Conservation (phyloP, 2,113 vertebrate genomes). For the Pteronura brasiliensis region DNA sequence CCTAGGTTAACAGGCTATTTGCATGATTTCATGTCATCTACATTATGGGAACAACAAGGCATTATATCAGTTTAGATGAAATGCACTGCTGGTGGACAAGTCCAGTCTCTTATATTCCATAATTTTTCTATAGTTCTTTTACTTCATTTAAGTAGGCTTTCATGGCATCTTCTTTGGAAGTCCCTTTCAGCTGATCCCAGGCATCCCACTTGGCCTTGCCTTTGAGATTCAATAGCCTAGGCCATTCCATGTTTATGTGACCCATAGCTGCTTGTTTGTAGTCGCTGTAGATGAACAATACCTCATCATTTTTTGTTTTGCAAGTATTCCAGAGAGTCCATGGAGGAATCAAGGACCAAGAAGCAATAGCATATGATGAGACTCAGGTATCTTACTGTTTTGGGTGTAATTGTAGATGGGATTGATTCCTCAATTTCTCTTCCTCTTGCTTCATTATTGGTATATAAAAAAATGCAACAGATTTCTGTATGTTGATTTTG, state of each 20-base stretch:
- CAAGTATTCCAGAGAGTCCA: too few relatives aligned
- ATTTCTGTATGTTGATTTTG: background rate
- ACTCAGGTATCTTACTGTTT: background rate
- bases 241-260: constrained; percentile 93
- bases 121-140: constrained; percentile 90
- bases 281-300: constrained; percentile 90
- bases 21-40: constrained; percentile 13
- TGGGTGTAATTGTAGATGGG: background rate
- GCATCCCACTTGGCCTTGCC: constrained; percentile 97
- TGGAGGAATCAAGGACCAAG: too few relatives aligned
- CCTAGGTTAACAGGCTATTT: constrained; percentile 22
- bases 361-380: too few relatives aligned
- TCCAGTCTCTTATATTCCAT: constrained; percentile 83
- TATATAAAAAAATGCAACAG: background rate
- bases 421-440: background rate
- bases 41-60: constrained; percentile 76
- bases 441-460: background rate
- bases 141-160: constrained; percentile 91
- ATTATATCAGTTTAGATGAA: constrained; percentile 42
- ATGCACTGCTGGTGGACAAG: background rate
- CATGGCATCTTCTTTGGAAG: constrained; percentile 89
- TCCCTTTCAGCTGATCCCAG: constrained; percentile 92
- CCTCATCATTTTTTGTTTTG: constrained; percentile 88
- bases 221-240: constrained; percentile 93
- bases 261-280: constrained; percentile 93